phyloP scores from a whole-genome alignment of 2,797 vertebrate species.

The Alectoris magna region DNA sequence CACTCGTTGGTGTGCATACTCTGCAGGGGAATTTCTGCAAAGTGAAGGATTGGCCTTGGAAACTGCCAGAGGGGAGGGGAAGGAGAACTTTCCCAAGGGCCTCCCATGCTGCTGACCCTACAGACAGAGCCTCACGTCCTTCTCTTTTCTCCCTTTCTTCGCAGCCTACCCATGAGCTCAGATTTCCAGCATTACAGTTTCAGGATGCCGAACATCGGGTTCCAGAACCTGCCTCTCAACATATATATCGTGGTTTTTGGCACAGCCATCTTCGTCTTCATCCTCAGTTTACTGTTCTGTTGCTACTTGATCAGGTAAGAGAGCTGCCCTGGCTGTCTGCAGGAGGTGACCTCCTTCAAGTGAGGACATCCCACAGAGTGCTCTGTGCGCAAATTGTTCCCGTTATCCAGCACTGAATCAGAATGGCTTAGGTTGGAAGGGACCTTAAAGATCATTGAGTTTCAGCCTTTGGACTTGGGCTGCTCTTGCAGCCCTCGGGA shows the following conservation, averaged over 20 bases:
- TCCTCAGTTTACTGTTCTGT: slow-evolving; percentile 99
- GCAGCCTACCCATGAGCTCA: slow-evolving; percentile 95
- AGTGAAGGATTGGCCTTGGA: background rate
- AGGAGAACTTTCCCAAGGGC: background rate
- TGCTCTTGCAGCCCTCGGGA: too few relatives aligned
- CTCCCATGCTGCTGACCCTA: background rate
- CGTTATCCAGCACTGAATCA: background rate
- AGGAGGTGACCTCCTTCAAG: background rate
- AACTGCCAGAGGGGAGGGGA: background rate
- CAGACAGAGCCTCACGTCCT: background rate
- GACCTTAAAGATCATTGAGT: too few relatives aligned
- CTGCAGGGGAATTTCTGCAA: background rate
- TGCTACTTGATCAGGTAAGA: slow-evolving; percentile 98
- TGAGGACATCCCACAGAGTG: background rate
- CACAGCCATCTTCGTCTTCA: slow-evolving; percentile 98
- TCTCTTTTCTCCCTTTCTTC: slow-evolving; percentile 20
- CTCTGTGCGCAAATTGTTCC: background rate
- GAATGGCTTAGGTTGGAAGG: too few relatives aligned
- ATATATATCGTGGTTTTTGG: slow-evolving; percentile 99
- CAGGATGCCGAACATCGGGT: slow-evolving; percentile 99
- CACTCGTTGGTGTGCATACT: background rate
- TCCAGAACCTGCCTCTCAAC: slow-evolving; percentile 99
- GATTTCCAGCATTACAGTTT: slow-evolving; percentile 96
- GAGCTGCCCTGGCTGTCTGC: background rate
- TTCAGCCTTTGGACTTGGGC: too few relatives aligned